phyloP scores from a whole-genome alignment of 2,113 vertebrate species.

The Ammodytes dubius region DNA sequence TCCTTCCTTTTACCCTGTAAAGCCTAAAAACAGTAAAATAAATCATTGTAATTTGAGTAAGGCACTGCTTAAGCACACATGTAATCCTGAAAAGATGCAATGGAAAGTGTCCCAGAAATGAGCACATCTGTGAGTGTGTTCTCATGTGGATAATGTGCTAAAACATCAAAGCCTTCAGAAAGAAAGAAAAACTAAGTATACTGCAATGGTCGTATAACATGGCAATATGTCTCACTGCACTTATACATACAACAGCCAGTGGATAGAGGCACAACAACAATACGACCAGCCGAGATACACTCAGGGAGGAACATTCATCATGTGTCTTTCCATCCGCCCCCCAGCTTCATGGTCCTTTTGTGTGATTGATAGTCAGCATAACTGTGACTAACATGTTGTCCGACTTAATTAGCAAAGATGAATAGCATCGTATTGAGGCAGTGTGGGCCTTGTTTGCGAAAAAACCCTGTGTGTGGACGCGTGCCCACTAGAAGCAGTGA shows the following conservation, averaged over 20 bases:
- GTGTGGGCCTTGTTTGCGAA: constrained; percentile 67
- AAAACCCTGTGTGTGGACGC: constrained; percentile 24
- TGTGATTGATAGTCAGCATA: constrained; percentile 78
- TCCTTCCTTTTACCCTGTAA: background rate
- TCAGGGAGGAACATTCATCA: constrained; percentile 62
- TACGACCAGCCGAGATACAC: constrained; percentile 46
- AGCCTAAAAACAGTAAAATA: background rate
- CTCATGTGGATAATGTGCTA: background rate
- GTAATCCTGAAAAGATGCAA: background rate
- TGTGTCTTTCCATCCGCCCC: constrained; percentile 47
- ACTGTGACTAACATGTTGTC: constrained; percentile 80
- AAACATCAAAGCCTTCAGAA: background rate
- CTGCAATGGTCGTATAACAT: background rate
- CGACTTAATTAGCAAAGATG: constrained; percentile 80
- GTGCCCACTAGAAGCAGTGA: constrained; percentile 52
- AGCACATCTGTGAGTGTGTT: background rate
- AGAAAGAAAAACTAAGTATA: background rate
- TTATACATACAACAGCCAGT: background rate
- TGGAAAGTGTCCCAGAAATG: background rate
- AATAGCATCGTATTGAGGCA: constrained; percentile 61
- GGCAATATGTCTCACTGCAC: background rate
- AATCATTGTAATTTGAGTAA: background rate
- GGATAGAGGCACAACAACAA: constrained; percentile 24
- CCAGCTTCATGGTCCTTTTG: constrained; percentile 50
- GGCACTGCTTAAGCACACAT: background rate